Conservation (phyloP, 2,113 vertebrate genomes). For the Archocentrus centrarchus region DNA sequence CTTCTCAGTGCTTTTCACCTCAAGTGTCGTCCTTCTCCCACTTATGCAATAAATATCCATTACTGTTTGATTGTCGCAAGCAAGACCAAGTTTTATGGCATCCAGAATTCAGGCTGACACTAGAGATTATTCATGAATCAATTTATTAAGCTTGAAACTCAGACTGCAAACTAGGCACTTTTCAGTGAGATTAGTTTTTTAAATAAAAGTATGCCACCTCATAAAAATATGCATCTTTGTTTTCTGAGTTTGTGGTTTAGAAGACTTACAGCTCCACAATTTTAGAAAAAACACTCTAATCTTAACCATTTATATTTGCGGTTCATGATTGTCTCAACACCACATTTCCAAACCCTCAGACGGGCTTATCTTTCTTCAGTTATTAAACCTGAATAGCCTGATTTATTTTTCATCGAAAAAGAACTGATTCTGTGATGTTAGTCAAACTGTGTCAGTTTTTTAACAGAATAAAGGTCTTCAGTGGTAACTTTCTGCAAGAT, state of each 20-base stretch:
- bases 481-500: not conserved
- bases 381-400: not conserved
- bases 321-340: not conserved
- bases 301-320: not conserved
- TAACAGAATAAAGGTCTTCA: not conserved
- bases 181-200: not conserved
- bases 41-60: not conserved
- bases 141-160: not conserved
- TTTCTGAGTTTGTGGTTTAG: not conserved
- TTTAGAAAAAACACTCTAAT: not conserved
- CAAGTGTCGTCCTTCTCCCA: not conserved
- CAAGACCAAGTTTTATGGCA: not conserved
- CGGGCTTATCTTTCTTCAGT: not conserved
- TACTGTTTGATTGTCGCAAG: slow-evolving; percentile 3
- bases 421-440: not conserved
- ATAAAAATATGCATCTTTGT: not conserved
- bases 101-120: not conserved
- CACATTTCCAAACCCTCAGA: not conserved
- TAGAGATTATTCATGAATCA: not conserved
- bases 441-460: not conserved
- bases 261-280: not conserved
- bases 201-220: not conserved
- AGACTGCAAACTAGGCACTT: not conserved
- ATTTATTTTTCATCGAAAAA: not conserved
- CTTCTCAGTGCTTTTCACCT: not conserved